phyloP scores from a whole-genome alignment of 2,113 vertebrate genomes.

The Daphoenositta chrysoptera region DNA sequence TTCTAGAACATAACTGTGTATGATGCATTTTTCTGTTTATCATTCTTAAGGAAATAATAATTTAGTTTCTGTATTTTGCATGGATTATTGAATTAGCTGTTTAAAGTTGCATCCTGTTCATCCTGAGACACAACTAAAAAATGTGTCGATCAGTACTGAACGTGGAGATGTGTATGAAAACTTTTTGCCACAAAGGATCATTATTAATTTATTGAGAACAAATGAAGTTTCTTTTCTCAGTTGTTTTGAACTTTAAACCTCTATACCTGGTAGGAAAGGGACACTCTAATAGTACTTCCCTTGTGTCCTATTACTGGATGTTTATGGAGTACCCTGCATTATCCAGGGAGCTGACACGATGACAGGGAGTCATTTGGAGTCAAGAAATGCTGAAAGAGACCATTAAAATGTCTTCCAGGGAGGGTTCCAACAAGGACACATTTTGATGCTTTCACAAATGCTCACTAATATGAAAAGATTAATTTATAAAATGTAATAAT shows the following conservation, averaged over 20 bases:
- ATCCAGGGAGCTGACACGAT: constrained; percentile 81
- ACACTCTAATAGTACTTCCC: constrained; percentile 77
- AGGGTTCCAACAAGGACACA: constrained; percentile 65
- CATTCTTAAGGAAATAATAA: neutral
- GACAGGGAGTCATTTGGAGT: constrained; percentile 81
- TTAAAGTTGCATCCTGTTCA: constrained; percentile 12
- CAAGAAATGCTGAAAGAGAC: constrained; percentile 77
- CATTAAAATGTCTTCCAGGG: constrained; percentile 77
- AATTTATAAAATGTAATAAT: constrained; percentile 22
- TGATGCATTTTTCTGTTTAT: neutral
- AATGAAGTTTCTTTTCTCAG: constrained; percentile 76
- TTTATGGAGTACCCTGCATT: constrained; percentile 76
- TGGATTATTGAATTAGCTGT: constrained; percentile 41
- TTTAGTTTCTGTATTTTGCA: constrained; percentile 27
- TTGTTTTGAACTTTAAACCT: constrained; percentile 83
- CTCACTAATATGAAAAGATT: constrained; percentile 34
- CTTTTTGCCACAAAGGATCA: constrained; percentile 54
- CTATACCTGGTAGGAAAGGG: constrained; percentile 72
- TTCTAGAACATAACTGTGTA: neutral
- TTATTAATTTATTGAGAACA: constrained; percentile 81
- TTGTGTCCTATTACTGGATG: constrained; percentile 83
- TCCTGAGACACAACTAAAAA: constrained; percentile 18
- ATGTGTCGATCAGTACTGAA: neutral
- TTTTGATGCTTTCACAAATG: constrained; percentile 57
- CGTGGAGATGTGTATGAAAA: constrained; percentile 37